Base-by-base conservation (phyloP, 1,140 invertebrate species). In the Saccostrea cuccullata region DNA sequence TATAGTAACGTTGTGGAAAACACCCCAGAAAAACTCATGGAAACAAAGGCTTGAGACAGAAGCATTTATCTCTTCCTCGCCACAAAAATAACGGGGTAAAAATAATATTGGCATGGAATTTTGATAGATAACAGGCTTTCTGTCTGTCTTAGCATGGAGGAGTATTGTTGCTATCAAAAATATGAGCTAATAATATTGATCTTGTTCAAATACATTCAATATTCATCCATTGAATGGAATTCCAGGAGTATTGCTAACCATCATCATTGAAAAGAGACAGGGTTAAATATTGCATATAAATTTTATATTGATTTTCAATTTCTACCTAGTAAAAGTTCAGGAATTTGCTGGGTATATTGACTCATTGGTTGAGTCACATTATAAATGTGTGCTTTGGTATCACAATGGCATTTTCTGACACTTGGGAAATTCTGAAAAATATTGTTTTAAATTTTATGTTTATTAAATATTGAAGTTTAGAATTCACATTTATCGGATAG, bases 101-200 rank as follows among this genome's bases (percentile, higher is more conserved):
- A 60, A 26, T 11, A 56, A 36, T 58, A 58, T 60, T 58, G 55
- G 55, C 20, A 23, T 58, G 84, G 55, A 85, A 85, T 56, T 58
- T 85, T 36, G 84, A 85, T 85, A 60, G 36, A 15, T 60, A 56
- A 26, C 70, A 73, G 70, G 70, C 30, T 73, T 73, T 17, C 70
- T 30, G 70, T 30, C 70, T n/a, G n/a, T 73, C 23, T 30, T 23
- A 26, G 67, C 26, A 13, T 73, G 23, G 23, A 26, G 30, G 30
- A 73, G 70, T 30, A 30, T 73, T 73, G 23, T 15, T 26, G 11
- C 23, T 73, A 26, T 30, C 70, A 8, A 15, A 36, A 1, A 47
- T 47, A 36, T 73, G 70, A 73, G 23, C 26, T 5, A 36, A 36
- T 73, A 13, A 36, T 73, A 36, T 36, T 73, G 36, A 73, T 73